These are phyloP conservation scores for Conus canariensis DNA, from an alignment of 2,888 invertebrate species.

Conservation along the genomic window DNA sequence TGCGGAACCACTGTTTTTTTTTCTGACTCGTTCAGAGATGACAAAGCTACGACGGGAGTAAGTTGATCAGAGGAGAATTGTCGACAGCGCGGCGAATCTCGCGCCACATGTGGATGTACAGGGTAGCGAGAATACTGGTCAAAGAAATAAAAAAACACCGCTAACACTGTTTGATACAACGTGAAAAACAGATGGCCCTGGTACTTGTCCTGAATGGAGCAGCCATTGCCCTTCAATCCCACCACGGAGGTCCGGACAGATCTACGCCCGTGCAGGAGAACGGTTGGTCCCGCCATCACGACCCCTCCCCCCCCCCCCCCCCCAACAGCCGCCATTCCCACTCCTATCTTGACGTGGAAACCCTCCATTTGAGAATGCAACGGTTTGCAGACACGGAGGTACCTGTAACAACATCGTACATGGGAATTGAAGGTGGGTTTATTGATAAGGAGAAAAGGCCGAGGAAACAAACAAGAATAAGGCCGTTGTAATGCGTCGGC, in stretches of 20 bases:
- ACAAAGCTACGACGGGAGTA: not conserved
- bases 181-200: slow-evolving; percentile 36
- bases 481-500: no score
- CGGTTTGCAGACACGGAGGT: not conserved
- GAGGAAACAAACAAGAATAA: no score
- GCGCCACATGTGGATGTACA: slow-evolving; percentile 43
- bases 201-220: slow-evolving; percentile 49
- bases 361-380: not conserved
- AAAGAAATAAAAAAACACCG: slow-evolving; percentile 18
- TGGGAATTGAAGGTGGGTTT: no score
- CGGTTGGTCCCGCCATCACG: slow-evolving; percentile 44
- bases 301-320: not conserved
- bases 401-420: slow-evolving; percentile 48
- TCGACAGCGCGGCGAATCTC: slow-evolving; percentile 45
- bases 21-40: not conserved
- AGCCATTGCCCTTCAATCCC: slow-evolving; percentile 47
- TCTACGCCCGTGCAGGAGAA: slow-evolving; percentile 49
- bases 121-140: slow-evolving; percentile 11
- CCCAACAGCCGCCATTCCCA: not conserved
- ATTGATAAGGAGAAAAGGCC: no score
- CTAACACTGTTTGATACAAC: slow-evolving; percentile 43
- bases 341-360: not conserved
- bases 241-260: slow-evolving; percentile 32
- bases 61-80: not conserved
- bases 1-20: not conserved